phyloP scores from a whole-genome alignment of 2,888 invertebrate genomes.

The Nomada flava region DNA sequence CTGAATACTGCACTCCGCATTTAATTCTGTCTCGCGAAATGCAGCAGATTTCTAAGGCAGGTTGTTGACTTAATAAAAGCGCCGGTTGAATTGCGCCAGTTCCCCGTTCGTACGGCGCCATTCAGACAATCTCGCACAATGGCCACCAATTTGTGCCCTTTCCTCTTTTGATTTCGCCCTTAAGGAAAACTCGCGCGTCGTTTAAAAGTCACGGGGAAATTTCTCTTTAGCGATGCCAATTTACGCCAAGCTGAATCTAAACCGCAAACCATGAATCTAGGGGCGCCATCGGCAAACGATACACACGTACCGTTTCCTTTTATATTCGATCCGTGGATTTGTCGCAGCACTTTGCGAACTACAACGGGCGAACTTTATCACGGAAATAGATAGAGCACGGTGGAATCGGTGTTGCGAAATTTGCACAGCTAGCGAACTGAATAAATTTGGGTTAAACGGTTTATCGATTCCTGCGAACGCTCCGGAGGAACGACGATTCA shows the following conservation, averaged over 20 bases:
- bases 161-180: background rate
- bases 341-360: too few species aligned
- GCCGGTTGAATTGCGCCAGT: constrained; percentile 30
- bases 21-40: constrained; percentile 35
- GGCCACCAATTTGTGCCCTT: constrained; percentile 34
- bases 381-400: background rate
- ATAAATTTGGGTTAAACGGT: constrained; percentile 57
- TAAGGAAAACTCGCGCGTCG: background rate
- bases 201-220: constrained; percentile 13
- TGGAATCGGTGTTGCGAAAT: constrained; percentile 19
- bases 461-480: constrained; percentile 44
- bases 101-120: constrained; percentile 2
- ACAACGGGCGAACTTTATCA: background rate
- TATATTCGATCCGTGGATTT: too few species aligned
- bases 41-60: constrained; percentile 41
- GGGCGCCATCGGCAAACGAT: background rate
- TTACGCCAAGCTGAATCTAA: background rate
- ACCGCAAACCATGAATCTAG: background rate
- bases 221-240: background rate
- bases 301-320: too few species aligned
- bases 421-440: constrained; percentile 13
- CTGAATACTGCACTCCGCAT: constrained; percentile 6
- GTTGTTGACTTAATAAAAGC: constrained; percentile 56
- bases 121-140: constrained; percentile 33
- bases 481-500: constrained; percentile 25